A percentile compares a stretch with the other conserved stretches of the same genome.
Evolutionary conservation across 2,888 invertebrate genomes (phyloP).

Genomic region (Acleris cristana): DNA sequence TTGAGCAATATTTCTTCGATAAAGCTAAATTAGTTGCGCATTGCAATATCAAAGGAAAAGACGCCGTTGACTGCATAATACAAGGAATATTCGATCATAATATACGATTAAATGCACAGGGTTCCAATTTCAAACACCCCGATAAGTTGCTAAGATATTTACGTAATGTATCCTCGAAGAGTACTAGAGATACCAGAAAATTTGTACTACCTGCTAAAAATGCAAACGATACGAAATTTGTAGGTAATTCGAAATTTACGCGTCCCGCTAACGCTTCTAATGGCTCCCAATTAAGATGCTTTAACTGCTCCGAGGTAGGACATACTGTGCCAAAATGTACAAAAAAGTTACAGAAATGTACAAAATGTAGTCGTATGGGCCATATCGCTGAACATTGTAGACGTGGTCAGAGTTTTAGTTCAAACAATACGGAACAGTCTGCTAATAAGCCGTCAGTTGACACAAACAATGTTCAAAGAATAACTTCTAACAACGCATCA

Average conservation of each 20-base stretch:
- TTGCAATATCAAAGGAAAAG: slow-evolving; percentile 37
- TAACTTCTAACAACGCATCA: background rate
- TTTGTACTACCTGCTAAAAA: background rate
- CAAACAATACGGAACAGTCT: background rate
- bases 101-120: slow-evolving; percentile 39
- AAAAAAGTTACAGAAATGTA: slow-evolving; percentile 6
- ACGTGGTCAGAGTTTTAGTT: background rate
- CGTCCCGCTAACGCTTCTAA: background rate
- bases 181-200: background rate
- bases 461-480: slow-evolving; percentile 6
- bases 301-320: slow-evolving; percentile 18
- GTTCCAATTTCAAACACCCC: slow-evolving; percentile 21
- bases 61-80: slow-evolving; percentile 41
- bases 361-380: slow-evolving; percentile 18
- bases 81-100: slow-evolving; percentile 40
- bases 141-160: slow-evolving; percentile 20
- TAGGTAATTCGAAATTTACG: slow-evolving; percentile 1
- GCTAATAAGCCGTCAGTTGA: background rate
- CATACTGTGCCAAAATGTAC: slow-evolving; percentile 19
- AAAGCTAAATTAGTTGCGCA: slow-evolving; percentile 33
- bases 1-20: slow-evolving; percentile 34
- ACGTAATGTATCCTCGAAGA: slow-evolving; percentile 19
- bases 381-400: slow-evolving; percentile 10
- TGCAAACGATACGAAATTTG: background rate
- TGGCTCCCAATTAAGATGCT: slow-evolving; percentile 5